Conservation (phyloP, 2,888 invertebrate genomes). For the Romanomermis culicivorax region DNA sequence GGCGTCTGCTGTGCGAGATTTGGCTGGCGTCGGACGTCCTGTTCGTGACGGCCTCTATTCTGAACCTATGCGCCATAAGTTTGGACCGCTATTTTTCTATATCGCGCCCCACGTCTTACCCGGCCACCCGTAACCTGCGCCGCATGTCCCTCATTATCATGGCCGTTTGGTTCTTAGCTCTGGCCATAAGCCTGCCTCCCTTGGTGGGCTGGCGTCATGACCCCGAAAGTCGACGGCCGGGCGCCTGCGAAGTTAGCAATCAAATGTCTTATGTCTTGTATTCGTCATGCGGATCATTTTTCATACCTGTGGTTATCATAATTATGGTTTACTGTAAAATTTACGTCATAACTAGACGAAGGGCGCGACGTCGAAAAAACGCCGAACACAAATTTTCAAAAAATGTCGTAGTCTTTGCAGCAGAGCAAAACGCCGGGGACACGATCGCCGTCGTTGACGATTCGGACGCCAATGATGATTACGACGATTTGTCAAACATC, state of each 20-base stretch:
- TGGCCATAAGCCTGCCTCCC: conserved; percentile 2
- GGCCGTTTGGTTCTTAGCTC: neutral
- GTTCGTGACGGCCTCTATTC: conserved; percentile 34
- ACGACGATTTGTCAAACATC: too few species aligned
- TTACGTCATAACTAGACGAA: conserved; percentile 35
- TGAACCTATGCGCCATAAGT: conserved; percentile 30
- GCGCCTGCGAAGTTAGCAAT: conserved; percentile 41
- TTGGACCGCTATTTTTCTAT: conserved; percentile 16
- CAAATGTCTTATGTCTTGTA: conserved; percentile 91
- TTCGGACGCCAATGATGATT: too few species aligned
- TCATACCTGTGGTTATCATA: conserved; percentile 94
- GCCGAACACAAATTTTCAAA: too few species aligned
- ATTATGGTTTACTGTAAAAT: conserved; percentile 93
- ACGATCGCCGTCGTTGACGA: too few species aligned
- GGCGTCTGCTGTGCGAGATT: conserved; percentile 33
- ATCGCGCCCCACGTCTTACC: neutral
- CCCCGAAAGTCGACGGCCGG: conserved; percentile 6
- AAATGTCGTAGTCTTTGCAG: too few species aligned
- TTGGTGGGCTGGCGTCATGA: conserved; percentile 2
- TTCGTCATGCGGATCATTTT: conserved; percentile 88
- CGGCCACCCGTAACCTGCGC: neutral
- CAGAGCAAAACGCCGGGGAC: too few species aligned
- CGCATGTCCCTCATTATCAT: neutral
- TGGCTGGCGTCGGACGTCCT: conserved; percentile 35
- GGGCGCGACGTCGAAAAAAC: conserved; percentile 13